Percentiles rank a stretch among this genome's conserved stretches.
Evolutionary conservation across 2,888 invertebrate genomes (phyloP).

Genomic region (Tryphoninae sp.): DNA sequence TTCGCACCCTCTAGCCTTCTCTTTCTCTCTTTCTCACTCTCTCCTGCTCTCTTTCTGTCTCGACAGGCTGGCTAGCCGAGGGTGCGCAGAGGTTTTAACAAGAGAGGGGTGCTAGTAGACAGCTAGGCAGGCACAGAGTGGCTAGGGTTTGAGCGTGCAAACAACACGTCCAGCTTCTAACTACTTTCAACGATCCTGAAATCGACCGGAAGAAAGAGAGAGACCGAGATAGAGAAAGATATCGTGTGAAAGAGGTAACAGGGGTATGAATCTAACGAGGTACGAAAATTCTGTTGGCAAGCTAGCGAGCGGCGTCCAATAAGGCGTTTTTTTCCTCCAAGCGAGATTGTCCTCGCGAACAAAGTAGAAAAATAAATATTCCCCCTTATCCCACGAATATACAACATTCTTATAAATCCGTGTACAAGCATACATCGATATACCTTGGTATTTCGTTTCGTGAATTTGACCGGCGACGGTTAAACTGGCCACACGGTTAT

Average conservation of each 20-base stretch:
- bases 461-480: constrained; percentile 48
- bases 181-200: constrained; percentile 63
- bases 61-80: constrained; percentile 51
- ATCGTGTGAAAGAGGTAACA: constrained; percentile 48
- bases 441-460: constrained; percentile 32
- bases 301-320: constrained; percentile 18
- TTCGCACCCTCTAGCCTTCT: constrained; percentile 54
- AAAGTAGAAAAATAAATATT: constrained; percentile 13
- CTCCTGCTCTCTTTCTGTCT: constrained; percentile 35
- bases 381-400: neutral
- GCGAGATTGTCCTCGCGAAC: constrained; percentile 24
- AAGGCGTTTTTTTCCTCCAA: constrained; percentile 23
- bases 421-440: neutral
- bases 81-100: constrained; percentile 40
- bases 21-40: constrained; percentile 17
- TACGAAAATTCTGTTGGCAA: constrained; percentile 40
- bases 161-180: constrained; percentile 65
- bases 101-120: constrained; percentile 31
- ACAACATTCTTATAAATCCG: constrained; percentile 8
- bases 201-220: constrained; percentile 55
- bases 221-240: constrained; percentile 28
- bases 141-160: constrained; percentile 60
- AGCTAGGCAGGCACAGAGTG: constrained; percentile 42
- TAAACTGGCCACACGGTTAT: constrained; percentile 49
- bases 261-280: constrained; percentile 50